phyloP scores from a whole-genome alignment of 23 tunicate species.

The Trididemnum nubilum region DNA sequence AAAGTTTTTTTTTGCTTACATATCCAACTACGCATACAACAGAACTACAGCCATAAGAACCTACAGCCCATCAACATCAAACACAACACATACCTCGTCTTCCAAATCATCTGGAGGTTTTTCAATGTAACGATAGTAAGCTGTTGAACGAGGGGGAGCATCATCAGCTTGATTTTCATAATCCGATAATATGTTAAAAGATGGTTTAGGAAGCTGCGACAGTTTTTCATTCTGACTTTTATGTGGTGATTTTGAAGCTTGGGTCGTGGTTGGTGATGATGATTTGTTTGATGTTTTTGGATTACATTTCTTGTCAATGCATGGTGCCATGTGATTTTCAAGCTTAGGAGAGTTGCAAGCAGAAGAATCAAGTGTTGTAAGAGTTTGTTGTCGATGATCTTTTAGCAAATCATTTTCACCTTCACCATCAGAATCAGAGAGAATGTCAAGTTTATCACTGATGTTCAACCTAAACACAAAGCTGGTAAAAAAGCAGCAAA shows the following conservation, averaged over 20 bases:
- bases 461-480: constrained; percentile 61
- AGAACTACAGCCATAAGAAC: no score
- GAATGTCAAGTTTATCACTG: constrained; percentile 82
- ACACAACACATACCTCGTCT: constrained; percentile 55
- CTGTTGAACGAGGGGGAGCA: constrained; percentile 61
- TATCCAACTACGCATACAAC: no score
- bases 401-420: constrained; percentile 56
- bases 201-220: constrained; percentile 57
- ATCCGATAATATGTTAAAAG: constrained; percentile 56
- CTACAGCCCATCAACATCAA: no score
- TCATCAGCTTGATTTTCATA: constrained; percentile 57
- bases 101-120: constrained; percentile 74
- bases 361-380: neutral
- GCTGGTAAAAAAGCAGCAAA: neutral
- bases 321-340: no score
- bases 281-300: constrained; percentile 9
- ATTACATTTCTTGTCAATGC: neutral
- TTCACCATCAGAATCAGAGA: constrained; percentile 90
- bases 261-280: neutral
- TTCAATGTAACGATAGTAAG: constrained; percentile 90
- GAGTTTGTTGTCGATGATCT: neutral
- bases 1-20: no score
- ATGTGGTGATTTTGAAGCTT: neutral
- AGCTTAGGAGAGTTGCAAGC: neutral
- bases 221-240: neutral